Base-by-base conservation (phyloP, 2,888 invertebrate genomes). In the Yponomeuta cagnagella region DNA sequence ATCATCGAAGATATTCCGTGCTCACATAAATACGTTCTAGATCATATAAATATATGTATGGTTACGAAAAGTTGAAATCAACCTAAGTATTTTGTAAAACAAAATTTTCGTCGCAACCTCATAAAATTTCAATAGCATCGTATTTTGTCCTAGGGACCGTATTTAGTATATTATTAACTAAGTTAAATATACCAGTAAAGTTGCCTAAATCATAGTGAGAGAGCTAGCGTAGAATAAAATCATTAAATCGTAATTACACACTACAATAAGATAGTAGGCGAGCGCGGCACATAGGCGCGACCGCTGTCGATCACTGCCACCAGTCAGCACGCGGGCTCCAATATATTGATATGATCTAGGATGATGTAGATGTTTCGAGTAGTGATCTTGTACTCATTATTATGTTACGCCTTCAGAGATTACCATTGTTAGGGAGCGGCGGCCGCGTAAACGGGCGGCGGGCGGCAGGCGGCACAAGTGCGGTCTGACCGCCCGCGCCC, bases 341-440 rank as follows among this genome's bases (percentile, higher is more conserved):
- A 86, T 91, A 90, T 91, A 90, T 91, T 90, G 85, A 92, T 92
- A 92, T 92, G 91, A 91, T 92, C 91, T 92, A 91, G 91, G 90
- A 91, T 90, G 87, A 52, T 89, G 86, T 91, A 91, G 91, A 82
- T 91, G 90, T 90, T 90, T 89, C 89, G 86, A 90, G 91, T 92
- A 92, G 91, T 88, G 83, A 85, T 90, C 87, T 88, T 91, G 86
- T 90, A 87, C 85, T 89, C 88, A 89, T 88, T 88, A 86, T 89
- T 91, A 85, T 85, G 89, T 90, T 90, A 87, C 79, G 89, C 90
- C 89, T 89, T 87, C 86, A 88, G 85, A 82, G 81, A 84, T 78
- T 73, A 72, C 58, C 65, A 69, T 33, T 75, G 83, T 83, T 82
- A 84, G 70, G 63, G 69, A 79, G 77, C 77, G 79, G 78, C 74